Percentiles rank a stretch among this genome's conserved stretches.
Conservation (phyloP, 2,797 vertebrate genomes). For the Melopsittacus undulatus region DNA sequence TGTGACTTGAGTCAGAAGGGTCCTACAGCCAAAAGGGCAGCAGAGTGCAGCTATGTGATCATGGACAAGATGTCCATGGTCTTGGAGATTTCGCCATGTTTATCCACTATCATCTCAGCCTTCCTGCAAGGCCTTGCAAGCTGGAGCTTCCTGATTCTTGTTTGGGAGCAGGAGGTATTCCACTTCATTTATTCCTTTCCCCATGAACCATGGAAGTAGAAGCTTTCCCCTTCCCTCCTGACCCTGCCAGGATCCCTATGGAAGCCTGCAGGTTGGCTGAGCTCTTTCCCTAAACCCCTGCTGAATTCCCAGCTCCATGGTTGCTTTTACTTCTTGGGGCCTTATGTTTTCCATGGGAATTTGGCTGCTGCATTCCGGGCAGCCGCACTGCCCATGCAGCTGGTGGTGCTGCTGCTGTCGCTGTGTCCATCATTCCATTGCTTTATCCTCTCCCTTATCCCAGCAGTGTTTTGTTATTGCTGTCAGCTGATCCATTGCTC, state of each 20-base stretch:
- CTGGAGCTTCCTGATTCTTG: no score
- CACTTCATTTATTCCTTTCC: background rate
- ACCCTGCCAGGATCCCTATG: fast-evolving
- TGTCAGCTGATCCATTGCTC: slow-evolving; percentile 18
- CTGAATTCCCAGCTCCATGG: background rate
- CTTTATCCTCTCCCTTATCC: background rate
- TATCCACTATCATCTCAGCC: background rate
- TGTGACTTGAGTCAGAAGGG: fast-evolving
- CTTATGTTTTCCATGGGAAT: background rate
- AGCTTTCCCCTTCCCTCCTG: background rate
- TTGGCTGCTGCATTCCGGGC: background rate
- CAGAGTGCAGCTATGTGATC: background rate
- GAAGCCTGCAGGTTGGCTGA: background rate
- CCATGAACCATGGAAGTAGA: fast-evolving
- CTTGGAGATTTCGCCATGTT: background rate
- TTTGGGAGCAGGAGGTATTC: background rate
- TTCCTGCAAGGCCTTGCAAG: background rate
- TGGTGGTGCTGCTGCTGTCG: background rate
- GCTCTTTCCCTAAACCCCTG: background rate
- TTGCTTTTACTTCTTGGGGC: background rate
- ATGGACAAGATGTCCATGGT: fast-evolving
- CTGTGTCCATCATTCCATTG: background rate
- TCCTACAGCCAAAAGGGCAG: background rate
- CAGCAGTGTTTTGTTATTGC: background rate
- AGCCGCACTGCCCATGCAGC: background rate